These are phyloP conservation scores for Phthorimaea operculella DNA, from an alignment of 1,140 invertebrate species.

Conservation along the genomic window DNA sequence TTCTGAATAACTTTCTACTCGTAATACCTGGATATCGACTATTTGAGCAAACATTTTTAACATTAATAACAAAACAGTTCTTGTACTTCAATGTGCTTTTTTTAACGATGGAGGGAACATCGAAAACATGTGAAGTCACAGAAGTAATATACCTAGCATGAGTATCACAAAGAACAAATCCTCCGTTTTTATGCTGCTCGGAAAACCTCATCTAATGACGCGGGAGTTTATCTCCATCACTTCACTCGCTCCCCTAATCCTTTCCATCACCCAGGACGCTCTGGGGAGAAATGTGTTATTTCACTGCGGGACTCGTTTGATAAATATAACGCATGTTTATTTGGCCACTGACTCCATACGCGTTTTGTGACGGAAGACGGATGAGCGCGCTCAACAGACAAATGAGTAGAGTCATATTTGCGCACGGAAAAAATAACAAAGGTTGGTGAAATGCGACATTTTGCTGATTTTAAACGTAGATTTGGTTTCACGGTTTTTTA, in stretches of 20 bases:
- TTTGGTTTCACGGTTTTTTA: neutral
- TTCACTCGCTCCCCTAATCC: neutral
- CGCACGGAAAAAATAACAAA: neutral
- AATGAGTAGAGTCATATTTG: conserved; percentile 11
- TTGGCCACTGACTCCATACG: conserved; percentile 20
- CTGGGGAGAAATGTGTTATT: neutral
- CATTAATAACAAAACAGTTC: too few relatives aligned
- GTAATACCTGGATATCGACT: too few relatives aligned
- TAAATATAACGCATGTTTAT: conserved; percentile 19
- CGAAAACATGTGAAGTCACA: too few relatives aligned
- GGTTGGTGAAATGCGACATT: neutral
- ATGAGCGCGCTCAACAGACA: conserved; percentile 18
- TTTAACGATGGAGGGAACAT: too few relatives aligned
- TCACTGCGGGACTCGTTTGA: conserved; percentile 7
- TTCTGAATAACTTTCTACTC: too few relatives aligned
- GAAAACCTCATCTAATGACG: too few relatives aligned
- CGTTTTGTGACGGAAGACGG: conserved; percentile 14
- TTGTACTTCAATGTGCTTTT: too few relatives aligned
- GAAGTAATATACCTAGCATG: too few relatives aligned
- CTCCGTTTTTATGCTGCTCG: too few relatives aligned
- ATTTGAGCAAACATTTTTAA: too few relatives aligned
- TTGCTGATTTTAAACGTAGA: neutral
- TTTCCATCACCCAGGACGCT: neutral
- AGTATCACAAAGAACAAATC: too few relatives aligned
- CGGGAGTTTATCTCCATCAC: too few relatives aligned